These are phyloP conservation scores for Leptopilina syphax DNA, from an alignment of 2,888 invertebrate species.

Conservation along the genomic window DNA sequence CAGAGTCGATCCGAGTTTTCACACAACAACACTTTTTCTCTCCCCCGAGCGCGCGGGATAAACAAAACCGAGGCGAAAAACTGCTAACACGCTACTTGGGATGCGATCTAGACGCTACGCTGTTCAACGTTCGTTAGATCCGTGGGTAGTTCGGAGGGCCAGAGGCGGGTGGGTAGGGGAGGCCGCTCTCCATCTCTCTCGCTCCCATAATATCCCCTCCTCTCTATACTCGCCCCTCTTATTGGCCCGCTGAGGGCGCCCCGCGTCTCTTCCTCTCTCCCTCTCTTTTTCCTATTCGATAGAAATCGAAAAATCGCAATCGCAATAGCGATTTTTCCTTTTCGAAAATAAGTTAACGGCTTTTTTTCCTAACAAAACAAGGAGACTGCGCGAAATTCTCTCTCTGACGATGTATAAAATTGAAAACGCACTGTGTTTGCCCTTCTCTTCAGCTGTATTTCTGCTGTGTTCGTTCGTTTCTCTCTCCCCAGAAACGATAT, in stretches of 20 bases:
- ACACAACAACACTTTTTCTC: background rate
- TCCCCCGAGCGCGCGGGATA: background rate
- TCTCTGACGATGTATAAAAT: no score
- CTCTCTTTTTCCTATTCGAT: no score
- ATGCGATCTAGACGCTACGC: slow-evolving; percentile 75
- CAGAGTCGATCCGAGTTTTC: background rate
- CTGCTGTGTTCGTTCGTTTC: no score
- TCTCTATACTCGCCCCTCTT: background rate
- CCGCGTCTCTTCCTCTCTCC: background rate
- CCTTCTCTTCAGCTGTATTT: no score
- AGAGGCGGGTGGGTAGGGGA: slow-evolving; percentile 65
- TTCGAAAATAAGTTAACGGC: background rate
- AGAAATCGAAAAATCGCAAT: no score
- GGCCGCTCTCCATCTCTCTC: slow-evolving; percentile 51
- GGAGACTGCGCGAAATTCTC: no score
- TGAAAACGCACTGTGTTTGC: no score
- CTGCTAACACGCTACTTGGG: slow-evolving; percentile 59
- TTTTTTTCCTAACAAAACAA: no score
- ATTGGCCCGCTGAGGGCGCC: background rate
- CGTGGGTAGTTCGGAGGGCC: slow-evolving; percentile 70
- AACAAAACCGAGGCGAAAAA: background rate
- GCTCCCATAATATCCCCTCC: slow-evolving; percentile 50
- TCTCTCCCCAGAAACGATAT: background rate
- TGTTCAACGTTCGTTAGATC: slow-evolving; percentile 75
- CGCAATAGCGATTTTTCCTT: no score